Evolutionary conservation across 2,113 vertebrate species (phyloP).

Genomic region (Mormyrus lacerda): DNA sequence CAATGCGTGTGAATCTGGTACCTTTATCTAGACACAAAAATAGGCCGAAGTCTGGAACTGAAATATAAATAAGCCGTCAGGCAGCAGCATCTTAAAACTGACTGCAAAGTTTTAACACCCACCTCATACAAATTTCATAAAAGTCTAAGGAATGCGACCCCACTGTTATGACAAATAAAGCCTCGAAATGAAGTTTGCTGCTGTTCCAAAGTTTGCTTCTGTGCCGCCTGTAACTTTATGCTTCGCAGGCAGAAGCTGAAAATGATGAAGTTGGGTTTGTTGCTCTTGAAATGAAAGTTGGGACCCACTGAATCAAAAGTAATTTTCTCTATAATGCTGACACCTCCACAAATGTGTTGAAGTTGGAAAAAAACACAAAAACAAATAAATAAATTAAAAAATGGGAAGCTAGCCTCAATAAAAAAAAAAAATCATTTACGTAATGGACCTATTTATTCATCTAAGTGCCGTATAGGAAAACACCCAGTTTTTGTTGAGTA

Average conservation of each 20-base stretch:
- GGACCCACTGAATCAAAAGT: constrained; percentile 1
- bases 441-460: neutral
- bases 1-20: neutral
- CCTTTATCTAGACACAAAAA: neutral
- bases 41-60: neutral
- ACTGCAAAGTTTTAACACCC: neutral
- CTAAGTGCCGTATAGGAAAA: neutral
- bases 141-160: neutral
- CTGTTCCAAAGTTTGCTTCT: neutral
- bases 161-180: neutral
- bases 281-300: neutral
- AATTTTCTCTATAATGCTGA: constrained; percentile 7
- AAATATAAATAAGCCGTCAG: neutral
- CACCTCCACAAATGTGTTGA: neutral
- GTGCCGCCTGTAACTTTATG: neutral
- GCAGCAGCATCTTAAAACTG: neutral
- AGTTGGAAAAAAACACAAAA: neutral
- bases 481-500: neutral
- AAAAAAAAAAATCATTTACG: too few species aligned
- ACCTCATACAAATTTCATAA: constrained; percentile 3
- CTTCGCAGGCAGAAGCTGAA: constrained; percentile 10
- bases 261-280: constrained; percentile 14
- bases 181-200: neutral
- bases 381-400: neutral
- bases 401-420: neutral